Evolutionary conservation across 2,888 invertebrate genomes (phyloP), one percentile per base, ranked within the genome.

Genomic region (Dione vanillae): DNA sequence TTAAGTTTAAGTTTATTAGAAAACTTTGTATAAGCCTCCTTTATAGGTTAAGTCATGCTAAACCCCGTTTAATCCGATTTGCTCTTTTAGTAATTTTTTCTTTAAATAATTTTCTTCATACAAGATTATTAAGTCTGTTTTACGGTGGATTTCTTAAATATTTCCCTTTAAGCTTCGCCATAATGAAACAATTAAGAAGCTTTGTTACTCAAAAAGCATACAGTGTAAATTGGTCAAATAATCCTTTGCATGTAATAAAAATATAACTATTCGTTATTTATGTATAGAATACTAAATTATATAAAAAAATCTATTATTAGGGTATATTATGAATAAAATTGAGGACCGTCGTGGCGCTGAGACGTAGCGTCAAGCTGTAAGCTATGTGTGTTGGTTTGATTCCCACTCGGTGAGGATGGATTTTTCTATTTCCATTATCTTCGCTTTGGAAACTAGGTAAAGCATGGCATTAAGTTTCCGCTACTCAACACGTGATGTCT

Each of bases 1-100:
- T 77, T 75, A 76, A 75, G 74, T 69, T 65, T 54, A 45, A 65
- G 69, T 69, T 73, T 73, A 73, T 73, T 73, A 58, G 45, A 64
- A 68, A 74, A 74, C 65, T 74, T 67, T 65, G 64, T 51, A 69
- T 71, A 72, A 67, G 65, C 67, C 70, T 43, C 70, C 58, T 56
- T 72, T 70, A 68, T 71, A 68, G 51, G 64, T 62, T 49, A 64
- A 68, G 64, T 58, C 67, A 64, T 14, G 52, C 45, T 64, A 14
- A 54, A 52, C 43, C 59, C 41, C 58, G 64, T 59, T 64, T 67
- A 65, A 49, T 64, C 62, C 58, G 51, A 54, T 70, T 66, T 62
- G 45, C 62, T 69, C 61, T 64, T 54, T 58, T 58, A 67, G 61
- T 65, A 58, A 67, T 69, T 72, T 70, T 67, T 67, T 67, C 67